These are phyloP conservation scores for Magallana gigas DNA, from an alignment of 1,140 invertebrate genomes.

Conservation along the genomic window DNA sequence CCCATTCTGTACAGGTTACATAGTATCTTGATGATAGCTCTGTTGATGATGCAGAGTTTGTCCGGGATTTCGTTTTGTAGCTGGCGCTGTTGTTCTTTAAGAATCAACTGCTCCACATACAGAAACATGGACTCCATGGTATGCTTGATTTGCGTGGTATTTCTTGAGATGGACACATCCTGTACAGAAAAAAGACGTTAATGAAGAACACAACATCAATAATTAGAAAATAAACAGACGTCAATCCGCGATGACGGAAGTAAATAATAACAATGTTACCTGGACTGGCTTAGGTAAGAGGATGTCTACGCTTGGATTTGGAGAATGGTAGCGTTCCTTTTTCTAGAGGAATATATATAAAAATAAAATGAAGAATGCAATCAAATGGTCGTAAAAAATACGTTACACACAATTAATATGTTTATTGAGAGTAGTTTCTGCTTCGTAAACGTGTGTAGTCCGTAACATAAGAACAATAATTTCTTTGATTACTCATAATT, in stretches of 20 bases:
- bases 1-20: conserved; percentile 26
- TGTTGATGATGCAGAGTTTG: conserved; percentile 1
- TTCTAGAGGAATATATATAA: background rate
- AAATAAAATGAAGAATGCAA: too few species aligned
- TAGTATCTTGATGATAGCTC: background rate
- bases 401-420: too few species aligned
- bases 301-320: background rate
- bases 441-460: background rate
- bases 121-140: conserved; percentile 19
- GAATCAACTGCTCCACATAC: background rate
- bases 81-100: background rate
- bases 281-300: conserved; percentile 8
- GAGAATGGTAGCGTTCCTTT: conserved; percentile 7
- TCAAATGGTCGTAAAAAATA: too few species aligned
- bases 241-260: background rate
- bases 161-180: conserved; percentile 6
- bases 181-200: background rate
- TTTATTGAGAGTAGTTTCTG: too few species aligned
- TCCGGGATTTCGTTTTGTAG: background rate
- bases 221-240: conserved; percentile 24
- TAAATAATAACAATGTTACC: conserved; percentile 24
- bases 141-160: conserved; percentile 27
- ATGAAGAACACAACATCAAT: background rate
- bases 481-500: conserved; percentile 28
- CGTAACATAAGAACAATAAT: background rate